phyloP scores from a whole-genome alignment of 35 echinoderm and acorn worm species.

The Ptychodera flava region DNA sequence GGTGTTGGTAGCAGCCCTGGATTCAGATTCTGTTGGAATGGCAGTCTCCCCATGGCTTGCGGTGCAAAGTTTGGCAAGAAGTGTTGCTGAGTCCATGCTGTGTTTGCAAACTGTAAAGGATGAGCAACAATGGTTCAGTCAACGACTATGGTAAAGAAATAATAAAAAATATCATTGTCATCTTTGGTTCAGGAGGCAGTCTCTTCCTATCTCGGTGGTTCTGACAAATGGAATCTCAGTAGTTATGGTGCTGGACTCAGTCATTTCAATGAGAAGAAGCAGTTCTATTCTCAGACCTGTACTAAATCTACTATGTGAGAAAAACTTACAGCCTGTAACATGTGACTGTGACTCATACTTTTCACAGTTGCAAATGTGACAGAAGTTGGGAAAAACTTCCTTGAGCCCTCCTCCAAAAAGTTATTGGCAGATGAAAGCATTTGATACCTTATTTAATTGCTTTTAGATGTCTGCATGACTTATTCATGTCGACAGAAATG shows the following conservation, averaged over 20 bases:
- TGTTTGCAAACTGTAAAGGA: background rate
- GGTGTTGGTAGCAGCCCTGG: background rate
- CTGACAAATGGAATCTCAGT: background rate
- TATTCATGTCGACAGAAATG: no score
- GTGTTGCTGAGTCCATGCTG: background rate
- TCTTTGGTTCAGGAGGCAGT: no score
- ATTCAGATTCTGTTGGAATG: background rate
- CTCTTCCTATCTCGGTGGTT: background rate
- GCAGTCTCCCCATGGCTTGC: background rate
- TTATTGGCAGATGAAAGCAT: no score
- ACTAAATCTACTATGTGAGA: no score
- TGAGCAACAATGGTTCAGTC: background rate
- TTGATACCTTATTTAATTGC: no score
- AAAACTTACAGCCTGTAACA: no score
- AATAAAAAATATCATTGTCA: no score
- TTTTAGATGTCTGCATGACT: no score
- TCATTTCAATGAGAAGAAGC: background rate
- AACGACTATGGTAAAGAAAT: background rate
- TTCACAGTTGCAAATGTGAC: no score
- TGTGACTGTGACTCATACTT: no score
- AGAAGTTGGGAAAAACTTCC: no score
- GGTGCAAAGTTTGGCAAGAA: background rate
- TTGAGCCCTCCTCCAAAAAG: no score
- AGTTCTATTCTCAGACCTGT: background rate
- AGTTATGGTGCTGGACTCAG: background rate